Evolutionary conservation across 2,888 invertebrate genomes (phyloP), one percentile per base, ranked within the genome.

Genomic region (Galeopsomyia nigrocyanea): DNA sequence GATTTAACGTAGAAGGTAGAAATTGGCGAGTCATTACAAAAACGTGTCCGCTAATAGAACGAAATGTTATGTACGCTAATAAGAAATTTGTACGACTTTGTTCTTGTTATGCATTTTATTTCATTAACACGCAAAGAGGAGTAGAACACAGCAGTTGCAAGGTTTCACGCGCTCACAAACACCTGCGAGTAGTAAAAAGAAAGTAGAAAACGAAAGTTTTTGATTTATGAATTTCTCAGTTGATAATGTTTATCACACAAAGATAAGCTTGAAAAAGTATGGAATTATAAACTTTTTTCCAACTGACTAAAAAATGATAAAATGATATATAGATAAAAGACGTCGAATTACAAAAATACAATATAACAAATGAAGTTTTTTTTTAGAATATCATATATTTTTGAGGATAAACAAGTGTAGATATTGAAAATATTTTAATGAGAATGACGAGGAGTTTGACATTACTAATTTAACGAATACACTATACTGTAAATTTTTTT

Each of bases 111-210:
- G 50, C n/a, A 49, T 69, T 66, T 56, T 31, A 62, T 69, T 62
- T 63, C 49, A 56, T 68, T 69, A 49, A 56, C 39, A 69, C 62
- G 49, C 56, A 69, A 56, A 69, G 60, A 47, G 51, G 49, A 51
- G 31, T 61, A 39, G 6, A 51, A 46, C 14, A 31, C 7, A 26
- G 26, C 60, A 47, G 10, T 10, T 39, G 47, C 21, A 46, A 21
- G 39, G 47, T 13, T 13, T 47, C 6, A 19, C n/a, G 21, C 50
- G 14, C 51, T 53, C 53, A 19, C 17, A 60, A 49, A 63, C 53
- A 63, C 39, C 63, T 53, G 63, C 14, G 60, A 60, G 57, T 58
- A 22, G 50, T 3, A 31, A 14, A 26, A 19, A 17, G 56, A 21
- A n/a, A 47, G 14, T 14, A 19, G 17, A 22, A 17, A 16, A 17